Conservation (phyloP, 2,888 invertebrate genomes). For the Protonemura montana region DNA sequence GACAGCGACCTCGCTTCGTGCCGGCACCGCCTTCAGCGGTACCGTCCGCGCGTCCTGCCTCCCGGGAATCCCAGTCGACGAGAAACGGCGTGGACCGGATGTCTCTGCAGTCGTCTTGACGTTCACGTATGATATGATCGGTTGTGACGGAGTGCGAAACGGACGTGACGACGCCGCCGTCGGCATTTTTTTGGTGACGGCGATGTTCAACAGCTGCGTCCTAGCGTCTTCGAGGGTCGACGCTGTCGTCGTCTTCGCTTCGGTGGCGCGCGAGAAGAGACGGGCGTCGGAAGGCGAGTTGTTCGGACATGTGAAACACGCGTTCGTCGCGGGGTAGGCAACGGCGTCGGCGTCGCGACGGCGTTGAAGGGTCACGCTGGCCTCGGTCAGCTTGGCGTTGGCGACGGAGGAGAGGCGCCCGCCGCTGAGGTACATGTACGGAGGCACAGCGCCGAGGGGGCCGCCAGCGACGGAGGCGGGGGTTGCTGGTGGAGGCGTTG, state of each 20-base stretch:
- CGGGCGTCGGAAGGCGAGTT: neutral
- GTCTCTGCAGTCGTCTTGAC: constrained; percentile 10
- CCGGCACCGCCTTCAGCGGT: neutral
- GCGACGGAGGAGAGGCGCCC: constrained; percentile 31
- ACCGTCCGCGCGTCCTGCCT: neutral
- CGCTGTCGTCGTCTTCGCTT: neutral
- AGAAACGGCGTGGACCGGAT: neutral
- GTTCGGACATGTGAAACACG: neutral
- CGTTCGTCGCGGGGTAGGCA: neutral
- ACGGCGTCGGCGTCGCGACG: neutral
- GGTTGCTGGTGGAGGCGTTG: constrained; percentile 21
- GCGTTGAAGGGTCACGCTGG: neutral
- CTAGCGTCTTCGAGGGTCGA: constrained; percentile 29
- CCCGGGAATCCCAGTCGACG: constrained; percentile 15
- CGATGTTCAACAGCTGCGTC: neutral
- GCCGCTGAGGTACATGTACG: constrained; percentile 42
- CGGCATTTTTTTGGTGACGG: constrained; percentile 16
- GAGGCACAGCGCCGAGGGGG: constrained; percentile 9
- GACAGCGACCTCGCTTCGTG: neutral
- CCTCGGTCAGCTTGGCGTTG: constrained; percentile 37
- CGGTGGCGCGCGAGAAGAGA: neutral
- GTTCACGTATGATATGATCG: constrained; percentile 33
- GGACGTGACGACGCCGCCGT: neutral
- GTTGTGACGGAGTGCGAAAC: constrained; percentile 33
- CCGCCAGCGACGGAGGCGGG: neutral